Evolutionary conservation across 2,797 vertebrate genomes (phyloP).

Genomic region (Pantherophis vulpinus): DNA sequence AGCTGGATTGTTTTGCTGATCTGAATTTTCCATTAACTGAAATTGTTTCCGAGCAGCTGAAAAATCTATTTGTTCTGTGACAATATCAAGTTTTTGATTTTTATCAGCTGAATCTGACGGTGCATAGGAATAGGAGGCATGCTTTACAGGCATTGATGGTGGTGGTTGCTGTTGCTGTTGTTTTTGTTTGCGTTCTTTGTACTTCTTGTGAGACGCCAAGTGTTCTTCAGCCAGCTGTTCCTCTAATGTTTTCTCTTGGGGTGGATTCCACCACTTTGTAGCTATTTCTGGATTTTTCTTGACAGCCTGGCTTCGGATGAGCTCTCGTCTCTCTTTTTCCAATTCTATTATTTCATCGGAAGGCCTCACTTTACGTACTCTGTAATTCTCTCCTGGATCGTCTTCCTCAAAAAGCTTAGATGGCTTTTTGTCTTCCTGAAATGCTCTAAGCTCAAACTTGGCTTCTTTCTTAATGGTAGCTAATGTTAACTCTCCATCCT

Average conservation of each 20-base stretch:
- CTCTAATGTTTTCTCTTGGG: conserved; percentile 88
- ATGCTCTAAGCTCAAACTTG: conserved; percentile 91
- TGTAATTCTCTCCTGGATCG: conserved; percentile 80
- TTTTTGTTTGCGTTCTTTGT: conserved; percentile 91
- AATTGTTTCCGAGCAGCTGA: conserved; percentile 90
- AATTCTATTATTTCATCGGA: conserved; percentile 91
- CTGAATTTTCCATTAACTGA: conserved; percentile 80
- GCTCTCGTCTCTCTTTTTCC: conserved; percentile 91
- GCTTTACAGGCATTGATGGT: conserved; percentile 53
- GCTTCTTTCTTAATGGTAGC: conserved; percentile 81
- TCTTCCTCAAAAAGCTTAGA: conserved; percentile 89
- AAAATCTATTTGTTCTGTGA: conserved; percentile 94
- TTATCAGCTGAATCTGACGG: conserved; percentile 53
- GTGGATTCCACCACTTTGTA: conserved; percentile 96
- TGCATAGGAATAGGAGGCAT: conserved; percentile 41
- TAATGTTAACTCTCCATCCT: conserved; percentile 70
- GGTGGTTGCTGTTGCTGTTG: conserved; percentile 64
- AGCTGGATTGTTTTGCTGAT: conserved; percentile 53
- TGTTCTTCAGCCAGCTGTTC: conserved; percentile 89
- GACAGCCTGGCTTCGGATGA: conserved; percentile 93
- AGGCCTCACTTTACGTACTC: conserved; percentile 85
- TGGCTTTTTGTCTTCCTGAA: conserved; percentile 92
- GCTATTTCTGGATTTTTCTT: conserved; percentile 95
- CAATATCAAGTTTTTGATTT: conserved; percentile 82
- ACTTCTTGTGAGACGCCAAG: conserved; percentile 89